A percentile compares a stretch with the other conserved stretches of the same genome.
phyloP scores from a whole-genome alignment of 2,797 vertebrate species.

The Lerista edwardsae region DNA sequence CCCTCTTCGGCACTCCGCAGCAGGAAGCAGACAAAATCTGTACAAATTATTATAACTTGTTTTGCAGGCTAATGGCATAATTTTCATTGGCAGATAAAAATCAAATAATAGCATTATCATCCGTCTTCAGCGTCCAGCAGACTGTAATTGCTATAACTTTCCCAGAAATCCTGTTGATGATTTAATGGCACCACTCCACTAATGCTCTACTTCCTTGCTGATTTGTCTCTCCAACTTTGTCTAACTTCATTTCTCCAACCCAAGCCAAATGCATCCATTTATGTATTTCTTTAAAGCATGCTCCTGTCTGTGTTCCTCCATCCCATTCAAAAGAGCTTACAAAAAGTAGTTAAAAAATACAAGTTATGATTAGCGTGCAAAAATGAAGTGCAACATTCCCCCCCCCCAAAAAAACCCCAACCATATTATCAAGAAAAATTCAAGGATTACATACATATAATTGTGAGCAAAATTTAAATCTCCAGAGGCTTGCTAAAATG shows the following conservation, averaged over 20 bases:
- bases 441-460: no score
- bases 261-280: not conserved
- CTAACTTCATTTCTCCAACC: constrained; percentile 1
- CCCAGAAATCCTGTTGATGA: constrained; percentile 11
- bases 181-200: not conserved
- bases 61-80: constrained; percentile 6
- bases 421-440: no score
- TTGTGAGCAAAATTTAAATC: not conserved
- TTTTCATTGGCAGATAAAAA: not conserved
- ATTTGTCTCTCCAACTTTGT: not conserved
- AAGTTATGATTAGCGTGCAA: not conserved
- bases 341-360: not conserved
- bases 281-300: not conserved
- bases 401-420: no score
- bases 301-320: not conserved
- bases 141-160: constrained; percentile 11
- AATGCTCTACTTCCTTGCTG: not conserved
- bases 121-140: not conserved
- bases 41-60: not conserved
- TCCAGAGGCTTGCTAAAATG: not conserved
- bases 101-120: constrained; percentile 14
- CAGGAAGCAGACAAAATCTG: not conserved
- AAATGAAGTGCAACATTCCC: not conserved
- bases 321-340: not conserved
- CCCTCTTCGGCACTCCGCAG: not conserved